These are phyloP conservation scores for Vesta saturnalis DNA, from an alignment of 2,888 invertebrate genomes.

Conservation along the genomic window DNA sequence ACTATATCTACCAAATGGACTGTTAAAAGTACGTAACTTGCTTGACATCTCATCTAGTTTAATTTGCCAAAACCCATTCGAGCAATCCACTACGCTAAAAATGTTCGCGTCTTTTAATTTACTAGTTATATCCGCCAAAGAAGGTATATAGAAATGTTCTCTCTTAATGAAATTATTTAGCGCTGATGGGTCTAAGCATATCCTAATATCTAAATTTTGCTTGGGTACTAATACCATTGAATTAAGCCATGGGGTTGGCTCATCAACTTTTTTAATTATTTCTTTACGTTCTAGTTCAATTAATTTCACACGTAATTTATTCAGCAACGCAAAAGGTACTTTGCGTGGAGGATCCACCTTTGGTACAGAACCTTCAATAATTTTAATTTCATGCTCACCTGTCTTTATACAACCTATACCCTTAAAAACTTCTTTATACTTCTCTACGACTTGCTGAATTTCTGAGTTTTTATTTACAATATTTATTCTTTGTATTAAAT, in stretches of 20 bases:
- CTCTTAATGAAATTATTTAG: slow-evolving; percentile 19
- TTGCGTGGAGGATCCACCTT: slow-evolving; percentile 3
- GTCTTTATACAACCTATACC: slow-evolving; percentile 11
- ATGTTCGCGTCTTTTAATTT: slow-evolving; percentile 6
- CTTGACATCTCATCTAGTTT: not conserved
- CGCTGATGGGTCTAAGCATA: slow-evolving; percentile 18
- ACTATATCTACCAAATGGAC: not conserved
- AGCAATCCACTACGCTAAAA: slow-evolving; percentile 3
- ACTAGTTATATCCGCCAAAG: slow-evolving; percentile 4
- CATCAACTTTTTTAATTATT: slow-evolving; percentile 16
- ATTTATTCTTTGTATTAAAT: slow-evolving; percentile 1
- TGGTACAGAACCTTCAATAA: not conserved
- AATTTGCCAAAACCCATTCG: slow-evolving; percentile 8
- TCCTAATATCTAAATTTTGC: no score
- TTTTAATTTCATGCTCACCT: not conserved
- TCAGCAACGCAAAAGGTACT: slow-evolving; percentile 10
- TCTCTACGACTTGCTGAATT: not conserved
- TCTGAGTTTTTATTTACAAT: not conserved
- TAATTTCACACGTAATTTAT: not conserved
- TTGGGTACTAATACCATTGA: slow-evolving; percentile 9
- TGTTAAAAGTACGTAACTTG: no score
- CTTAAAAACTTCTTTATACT: slow-evolving; percentile 11
- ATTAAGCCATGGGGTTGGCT: slow-evolving; percentile 25
- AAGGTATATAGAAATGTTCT: slow-evolving; percentile 20
- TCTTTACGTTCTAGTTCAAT: not conserved